Evolutionary conservation across 1,140 invertebrate species (phyloP), one percentile per base, ranked within the genome.

Genomic region (Mercenaria mercenaria): DNA sequence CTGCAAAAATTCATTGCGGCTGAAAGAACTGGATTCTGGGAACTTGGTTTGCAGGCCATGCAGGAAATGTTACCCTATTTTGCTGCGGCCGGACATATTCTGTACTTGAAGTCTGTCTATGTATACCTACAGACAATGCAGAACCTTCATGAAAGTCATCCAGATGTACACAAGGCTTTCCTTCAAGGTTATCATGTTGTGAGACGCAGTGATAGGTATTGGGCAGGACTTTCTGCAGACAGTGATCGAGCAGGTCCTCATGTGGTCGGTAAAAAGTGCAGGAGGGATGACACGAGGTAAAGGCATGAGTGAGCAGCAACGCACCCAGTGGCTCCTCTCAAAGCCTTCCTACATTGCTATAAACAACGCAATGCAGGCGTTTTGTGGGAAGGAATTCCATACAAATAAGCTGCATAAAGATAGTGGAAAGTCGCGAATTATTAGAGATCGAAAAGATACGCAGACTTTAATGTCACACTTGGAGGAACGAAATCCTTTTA

Each of bases 111-210:
- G 94, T 96, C 94, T 82, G 91, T 92, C 59, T 94, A 95, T 59
- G 72, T 96, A 26, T 96, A 96, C 92, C 72, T 96, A 11, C 96
- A 96, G 94, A 90, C 96, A 92, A 96, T 95, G 95, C 0, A 69
- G 84, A 61, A 93, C 81, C 91, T 95, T 85, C n/a, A 15, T 50
- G 91, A 29, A 50, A 92, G 81, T 29, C 50, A 92, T 29, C 81
- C 87, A 2, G 47, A 76, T 56, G 85, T 32, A 1, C 32, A 81
- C 43, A 10, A 95, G 96, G 2, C 91, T 94, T 95, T 91, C 86
- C 81, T 39, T 0, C 34, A 81, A 72, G 91, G 91, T 20, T 77
- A 81, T 29, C 92, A 91, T 89, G 92, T 91, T 15, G 41, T 92
- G 23, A 64, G 92, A n/a, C 50, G 92, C n/a, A 88, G 32, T 67